These are phyloP conservation scores for Axea sp. DNA, from an alignment of 2,888 invertebrate species.

Conservation along the genomic window DNA sequence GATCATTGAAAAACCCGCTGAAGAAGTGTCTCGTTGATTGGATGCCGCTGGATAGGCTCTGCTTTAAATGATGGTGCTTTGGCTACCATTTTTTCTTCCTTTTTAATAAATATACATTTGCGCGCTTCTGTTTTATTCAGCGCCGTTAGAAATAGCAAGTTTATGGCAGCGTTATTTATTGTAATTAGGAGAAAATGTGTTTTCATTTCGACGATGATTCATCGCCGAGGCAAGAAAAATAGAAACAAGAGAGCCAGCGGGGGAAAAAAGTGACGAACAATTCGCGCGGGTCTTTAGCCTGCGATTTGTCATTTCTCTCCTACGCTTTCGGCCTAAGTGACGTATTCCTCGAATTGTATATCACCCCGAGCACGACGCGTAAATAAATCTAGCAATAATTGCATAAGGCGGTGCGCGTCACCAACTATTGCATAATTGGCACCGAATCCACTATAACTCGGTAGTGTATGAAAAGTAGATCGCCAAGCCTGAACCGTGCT, in stretches of 20 bases:
- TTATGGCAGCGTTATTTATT: conserved; percentile 18
- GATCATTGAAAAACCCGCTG: no score
- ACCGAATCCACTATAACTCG: conserved; percentile 48
- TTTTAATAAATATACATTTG: no score
- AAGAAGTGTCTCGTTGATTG: conserved; percentile 29
- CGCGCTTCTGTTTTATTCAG: not conserved
- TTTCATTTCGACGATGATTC: conserved; percentile 23
- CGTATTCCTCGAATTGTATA: conserved; percentile 52
- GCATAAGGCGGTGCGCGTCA: conserved; percentile 56
- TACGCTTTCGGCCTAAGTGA: conserved; percentile 50
- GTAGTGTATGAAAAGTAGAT: conserved; percentile 62
- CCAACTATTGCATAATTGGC: conserved; percentile 59
- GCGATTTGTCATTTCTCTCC: conserved; percentile 57
- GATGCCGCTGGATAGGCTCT: conserved; percentile 5
- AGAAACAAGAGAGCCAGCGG: conserved; percentile 2
- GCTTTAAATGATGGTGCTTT: conserved; percentile 25
- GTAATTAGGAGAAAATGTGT: conserved; percentile 37
- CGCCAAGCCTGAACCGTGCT: conserved; percentile 45
- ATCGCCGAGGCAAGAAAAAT: conserved; percentile 15
- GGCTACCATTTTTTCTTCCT: no score
- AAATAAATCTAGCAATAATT: conserved; percentile 61
- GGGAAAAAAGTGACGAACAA: conserved; percentile 27
- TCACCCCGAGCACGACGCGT: conserved; percentile 44
- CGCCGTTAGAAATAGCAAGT: conserved; percentile 8
- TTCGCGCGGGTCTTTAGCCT: conserved; percentile 58